phyloP scores from a whole-genome alignment of 2,113 vertebrate genomes.

The Nothocercus nigrocapillus region DNA sequence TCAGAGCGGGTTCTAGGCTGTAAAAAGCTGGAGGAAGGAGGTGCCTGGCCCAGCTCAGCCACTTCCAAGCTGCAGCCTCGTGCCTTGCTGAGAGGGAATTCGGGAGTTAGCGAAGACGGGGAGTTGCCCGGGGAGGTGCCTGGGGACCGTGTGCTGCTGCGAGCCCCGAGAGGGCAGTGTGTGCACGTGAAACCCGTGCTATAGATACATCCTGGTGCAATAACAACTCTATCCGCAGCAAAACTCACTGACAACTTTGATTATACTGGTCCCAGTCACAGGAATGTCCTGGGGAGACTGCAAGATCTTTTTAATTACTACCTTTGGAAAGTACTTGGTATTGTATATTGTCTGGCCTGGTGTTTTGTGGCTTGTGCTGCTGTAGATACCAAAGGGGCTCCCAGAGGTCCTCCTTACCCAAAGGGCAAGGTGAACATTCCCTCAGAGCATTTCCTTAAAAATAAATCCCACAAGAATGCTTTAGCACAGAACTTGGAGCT shows the following conservation, averaged over 20 bases:
- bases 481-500: background rate
- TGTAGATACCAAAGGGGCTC: accelerated
- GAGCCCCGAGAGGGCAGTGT: constrained; percentile 58
- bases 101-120: background rate
- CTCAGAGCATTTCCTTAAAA: background rate
- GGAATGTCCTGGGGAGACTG: background rate
- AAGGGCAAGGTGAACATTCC: background rate
- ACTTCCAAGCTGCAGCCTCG: background rate
- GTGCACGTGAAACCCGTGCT: background rate
- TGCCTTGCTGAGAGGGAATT: background rate
- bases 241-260: accelerated
- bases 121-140: background rate
- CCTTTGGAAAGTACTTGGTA: background rate
- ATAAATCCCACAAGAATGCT: background rate
- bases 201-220: accelerated
- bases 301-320: background rate
- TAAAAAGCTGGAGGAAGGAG: accelerated
- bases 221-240: background rate
- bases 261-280: background rate
- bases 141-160: background rate
- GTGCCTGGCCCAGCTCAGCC: background rate
- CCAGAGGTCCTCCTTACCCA: background rate
- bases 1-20: background rate
- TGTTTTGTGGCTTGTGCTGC: background rate
- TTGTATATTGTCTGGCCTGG: background rate